phyloP scores from a whole-genome alignment of 2,888 invertebrate species.

The Rotaria sp. region DNA sequence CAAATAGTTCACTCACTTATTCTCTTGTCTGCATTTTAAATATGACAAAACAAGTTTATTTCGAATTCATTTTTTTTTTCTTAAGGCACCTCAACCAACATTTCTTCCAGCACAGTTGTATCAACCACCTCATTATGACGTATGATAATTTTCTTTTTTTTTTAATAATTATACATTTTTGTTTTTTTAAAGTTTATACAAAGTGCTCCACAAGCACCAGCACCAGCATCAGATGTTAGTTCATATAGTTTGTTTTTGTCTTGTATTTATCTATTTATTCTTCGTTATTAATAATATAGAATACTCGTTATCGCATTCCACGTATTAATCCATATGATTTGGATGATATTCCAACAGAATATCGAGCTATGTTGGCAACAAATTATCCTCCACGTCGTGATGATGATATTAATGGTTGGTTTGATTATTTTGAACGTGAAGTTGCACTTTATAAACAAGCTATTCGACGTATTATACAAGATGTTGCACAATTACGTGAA shows the following conservation, averaged over 20 bases:
- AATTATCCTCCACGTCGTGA: conserved; percentile 20
- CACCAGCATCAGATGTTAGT: too few species aligned
- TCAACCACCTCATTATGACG: neutral
- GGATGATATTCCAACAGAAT: conserved; percentile 37
- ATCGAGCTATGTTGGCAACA: conserved; percentile 26
- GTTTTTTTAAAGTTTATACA: too few species aligned
- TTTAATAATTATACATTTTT: neutral
- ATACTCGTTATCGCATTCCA: neutral
- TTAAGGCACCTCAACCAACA: neutral
- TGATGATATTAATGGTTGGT: conserved; percentile 38
- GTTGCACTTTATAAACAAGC: conserved; percentile 23
- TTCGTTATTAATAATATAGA: neutral
- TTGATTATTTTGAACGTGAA: conserved; percentile 32
- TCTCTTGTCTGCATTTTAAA: neutral
- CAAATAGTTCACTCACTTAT: neutral
- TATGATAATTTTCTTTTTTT: neutral
- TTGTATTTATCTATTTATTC: neutral
- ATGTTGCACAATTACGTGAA: conserved; percentile 31
- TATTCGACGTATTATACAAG: conserved; percentile 34
- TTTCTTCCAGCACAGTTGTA: neutral
- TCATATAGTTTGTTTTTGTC: too few species aligned
- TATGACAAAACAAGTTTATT: neutral
- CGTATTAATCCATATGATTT: conserved; percentile 27
- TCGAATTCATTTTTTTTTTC: neutral
- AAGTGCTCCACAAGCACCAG: too few species aligned